Base-by-base conservation (phyloP, 2,797 vertebrate genomes). In the Lithobates pipiens region DNA sequence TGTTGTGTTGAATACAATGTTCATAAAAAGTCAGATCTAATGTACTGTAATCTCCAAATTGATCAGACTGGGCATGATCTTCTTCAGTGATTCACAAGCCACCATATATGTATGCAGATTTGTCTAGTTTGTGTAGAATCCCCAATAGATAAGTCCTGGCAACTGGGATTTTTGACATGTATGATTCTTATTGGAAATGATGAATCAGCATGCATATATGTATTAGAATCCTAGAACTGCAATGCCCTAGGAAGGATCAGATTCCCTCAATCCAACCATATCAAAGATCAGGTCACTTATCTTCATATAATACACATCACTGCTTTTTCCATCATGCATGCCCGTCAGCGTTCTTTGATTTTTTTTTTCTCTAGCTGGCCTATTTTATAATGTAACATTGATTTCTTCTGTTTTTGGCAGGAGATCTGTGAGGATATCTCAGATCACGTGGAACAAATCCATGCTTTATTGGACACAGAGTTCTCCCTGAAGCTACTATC, bases 361-460 rank as follows among this genome's bases (percentile, higher is more conserved):
- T 32, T 32, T 3, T 21, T 8, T 32, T 70, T 27, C 42, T 70
- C 1, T 70, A 3, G 23, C 50, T 68, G 34, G 32, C 61, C 72
- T 65, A 16, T 68, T 27, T 50, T 34, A 10, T 25, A 18, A 42
- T 69, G 27, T 77, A 84, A 84, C 34, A 84, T 69, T 77, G 27
- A 76, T 77, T 81, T 76, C 42, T 9, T 76, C 23, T 71, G 15
- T 50, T 29, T 27, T 18, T 80, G 89, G 15, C 83, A 99, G 98
- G 98, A 99, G 91, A 96, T 99, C 92, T 99, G 97, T 90, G 98
- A 99, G 94, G 98, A 99, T 92, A 99, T 99, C 93, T 99, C 98
- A 0, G 98, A 99, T 93, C 98, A 99, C 3, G 98, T 99, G 90
- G 98, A 99, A 93, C 97, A 99, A 94, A 98, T 99, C 89, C 98